Base-by-base conservation (phyloP, 2,888 invertebrate genomes). In the Coremacera marginata region DNA sequence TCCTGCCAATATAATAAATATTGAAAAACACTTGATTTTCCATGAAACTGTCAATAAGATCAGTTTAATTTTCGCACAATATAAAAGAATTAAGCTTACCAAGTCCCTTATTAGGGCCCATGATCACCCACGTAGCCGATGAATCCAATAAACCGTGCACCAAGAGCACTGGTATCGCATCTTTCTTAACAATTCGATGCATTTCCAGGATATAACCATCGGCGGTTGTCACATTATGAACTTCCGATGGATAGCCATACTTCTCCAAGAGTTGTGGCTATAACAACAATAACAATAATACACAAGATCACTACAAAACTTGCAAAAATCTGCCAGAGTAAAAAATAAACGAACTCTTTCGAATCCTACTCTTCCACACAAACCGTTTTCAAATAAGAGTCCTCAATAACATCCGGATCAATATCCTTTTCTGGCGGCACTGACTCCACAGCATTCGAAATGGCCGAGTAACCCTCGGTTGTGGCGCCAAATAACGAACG, bases 151-250 rank as follows among this genome's bases (percentile, higher is more conserved):
- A 88, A 0, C 96, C 95, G 82, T 94, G 94, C 87, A 93, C 91
- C 34, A 95, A 70, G n/a, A 94, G 90, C 0, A 93, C 87, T 0
- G 90, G 90, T 0, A 82, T 84, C 60, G 89, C 88, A n/a, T 90
- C 90, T 4, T 90, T 90, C 0, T 91, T 91, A 34, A 92, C 91
- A 63, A 96, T 94, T 62, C 96, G 91, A 85, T 96, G 95, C 84
- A 96, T 82, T 78, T 92, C 91, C 79, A 97, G 89, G n/a, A 95
- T 92, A 84, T 95, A 96, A 1, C 94, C 95, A 90, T 97, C 96
- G 3, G 90, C 86, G 0, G 96, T 97, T 4, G 88, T 89, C 0
- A 94, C 91, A 2, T 86, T 86, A 85, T 95, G 93, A 16, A 89
- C 90, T 88, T 95, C 94, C 0, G 91, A 86, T 0, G 91, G 91